These are phyloP conservation scores for Crenuchus spilurus DNA, from an alignment of 2,797 vertebrate species.

Conservation along the genomic window DNA sequence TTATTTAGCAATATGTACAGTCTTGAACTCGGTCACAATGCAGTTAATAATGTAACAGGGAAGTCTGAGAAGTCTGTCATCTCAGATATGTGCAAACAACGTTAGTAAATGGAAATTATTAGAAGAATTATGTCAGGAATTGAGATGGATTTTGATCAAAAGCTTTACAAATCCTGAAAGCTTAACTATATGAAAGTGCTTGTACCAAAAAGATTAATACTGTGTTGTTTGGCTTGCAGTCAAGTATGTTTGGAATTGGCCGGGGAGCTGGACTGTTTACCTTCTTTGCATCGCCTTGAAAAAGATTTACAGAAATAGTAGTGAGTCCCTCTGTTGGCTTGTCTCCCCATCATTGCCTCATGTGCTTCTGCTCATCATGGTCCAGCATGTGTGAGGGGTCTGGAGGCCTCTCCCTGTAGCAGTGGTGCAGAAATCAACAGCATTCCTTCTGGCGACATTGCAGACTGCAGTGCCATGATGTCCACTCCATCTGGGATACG, in stretches of 20 bases:
- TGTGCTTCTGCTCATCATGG: constrained; percentile 2
- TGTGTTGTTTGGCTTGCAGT: constrained; percentile 22
- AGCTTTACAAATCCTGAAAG: neutral
- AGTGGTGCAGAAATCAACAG: constrained; percentile 78
- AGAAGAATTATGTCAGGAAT: constrained; percentile 12
- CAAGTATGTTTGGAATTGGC: constrained; percentile 24
- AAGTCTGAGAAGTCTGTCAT: neutral
- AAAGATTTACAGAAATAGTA: neutral
- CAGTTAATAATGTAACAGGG: neutral
- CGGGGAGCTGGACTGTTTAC: neutral
- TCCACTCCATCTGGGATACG: constrained; percentile 79
- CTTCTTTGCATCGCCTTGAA: constrained; percentile 8
- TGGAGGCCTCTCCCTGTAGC: constrained; percentile 60
- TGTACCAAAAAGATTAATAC: neutral
- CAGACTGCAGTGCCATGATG: constrained; percentile 75
- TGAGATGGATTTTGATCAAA: neutral
- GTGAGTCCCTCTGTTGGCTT: neutral
- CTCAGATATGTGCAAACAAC: constrained; percentile 30
- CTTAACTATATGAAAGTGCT: neutral
- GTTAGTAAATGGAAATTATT: neutral
- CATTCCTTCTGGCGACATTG: constrained; percentile 76
- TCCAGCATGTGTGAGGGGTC: constrained; percentile 48
- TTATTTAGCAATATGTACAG: constrained; percentile 56
- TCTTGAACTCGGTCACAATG: constrained; percentile 10
- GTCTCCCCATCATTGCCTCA: neutral